Conservation (phyloP, 2,888 invertebrate species). For the Calameuta pallipes region DNA sequence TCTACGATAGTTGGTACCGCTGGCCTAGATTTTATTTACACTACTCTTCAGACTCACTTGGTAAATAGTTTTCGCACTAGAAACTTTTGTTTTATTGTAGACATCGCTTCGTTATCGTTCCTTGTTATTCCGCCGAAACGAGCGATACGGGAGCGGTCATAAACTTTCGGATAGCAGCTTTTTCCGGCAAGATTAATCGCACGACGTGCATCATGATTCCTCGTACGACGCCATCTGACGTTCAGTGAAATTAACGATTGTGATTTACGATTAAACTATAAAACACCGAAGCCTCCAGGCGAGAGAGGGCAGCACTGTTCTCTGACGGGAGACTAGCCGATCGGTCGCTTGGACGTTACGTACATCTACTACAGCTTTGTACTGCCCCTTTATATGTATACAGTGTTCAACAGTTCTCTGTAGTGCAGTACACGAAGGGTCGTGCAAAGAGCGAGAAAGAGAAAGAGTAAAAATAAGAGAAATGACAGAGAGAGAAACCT, state of each 20-base stretch:
- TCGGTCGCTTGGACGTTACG: background rate
- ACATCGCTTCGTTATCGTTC: background rate
- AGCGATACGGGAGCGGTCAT: background rate
- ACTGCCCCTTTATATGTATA: background rate
- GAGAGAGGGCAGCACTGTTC: constrained; percentile 1
- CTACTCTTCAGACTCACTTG: too few species aligned
- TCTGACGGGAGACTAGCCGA: constrained; percentile 8
- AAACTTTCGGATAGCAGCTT: constrained; percentile 5
- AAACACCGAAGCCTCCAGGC: constrained; percentile 15
- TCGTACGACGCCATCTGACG: constrained; percentile 9
- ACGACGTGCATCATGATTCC: background rate
- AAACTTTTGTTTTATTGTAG: background rate
- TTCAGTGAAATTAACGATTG: constrained; percentile 27
- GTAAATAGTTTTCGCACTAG: background rate
- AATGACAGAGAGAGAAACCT: constrained; percentile 6
- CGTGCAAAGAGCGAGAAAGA: constrained; percentile 8
- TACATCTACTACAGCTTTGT: background rate
- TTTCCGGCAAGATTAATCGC: background rate
- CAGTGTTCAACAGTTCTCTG: background rate
- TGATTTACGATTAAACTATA: constrained; percentile 32
- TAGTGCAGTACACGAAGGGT: background rate
- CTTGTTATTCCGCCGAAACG: background rate
- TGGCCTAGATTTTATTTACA: too few species aligned
- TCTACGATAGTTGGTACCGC: too few species aligned
- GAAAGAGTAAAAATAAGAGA: background rate